Conservation (phyloP, 1,140 invertebrate species). For the Lasioglossum albipes region DNA sequence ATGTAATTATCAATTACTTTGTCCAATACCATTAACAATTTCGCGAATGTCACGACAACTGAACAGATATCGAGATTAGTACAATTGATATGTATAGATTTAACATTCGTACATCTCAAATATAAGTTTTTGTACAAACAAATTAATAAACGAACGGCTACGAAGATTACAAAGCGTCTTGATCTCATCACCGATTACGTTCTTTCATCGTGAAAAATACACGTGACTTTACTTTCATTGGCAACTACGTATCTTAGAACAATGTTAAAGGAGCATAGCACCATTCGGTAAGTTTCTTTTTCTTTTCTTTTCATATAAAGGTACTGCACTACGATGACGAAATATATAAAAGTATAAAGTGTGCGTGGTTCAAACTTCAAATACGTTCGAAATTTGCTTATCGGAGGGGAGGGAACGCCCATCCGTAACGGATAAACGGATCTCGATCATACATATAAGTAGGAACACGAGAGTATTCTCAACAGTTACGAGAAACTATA, state of each 20-base stretch:
- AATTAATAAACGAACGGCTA: background rate
- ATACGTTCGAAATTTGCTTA: background rate
- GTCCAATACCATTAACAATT: no score
- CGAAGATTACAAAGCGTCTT: background rate
- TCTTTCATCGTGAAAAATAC: constrained; percentile 9
- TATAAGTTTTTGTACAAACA: background rate
- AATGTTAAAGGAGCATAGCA: constrained; percentile 33
- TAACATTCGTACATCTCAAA: background rate
- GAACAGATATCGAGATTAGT: background rate
- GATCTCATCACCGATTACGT: background rate
- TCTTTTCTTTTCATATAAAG: constrained; percentile 6
- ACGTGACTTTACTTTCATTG: constrained; percentile 22
- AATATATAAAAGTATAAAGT: constrained; percentile 44
- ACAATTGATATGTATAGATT: background rate
- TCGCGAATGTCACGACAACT: background rate
- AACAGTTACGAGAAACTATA: constrained; percentile 34
- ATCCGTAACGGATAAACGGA: constrained; percentile 12
- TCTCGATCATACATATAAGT: constrained; percentile 10
- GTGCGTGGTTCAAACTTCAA: constrained; percentile 7
- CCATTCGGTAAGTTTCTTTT: constrained; percentile 29
- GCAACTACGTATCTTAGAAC: constrained; percentile 15
- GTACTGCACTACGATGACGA: constrained; percentile 11
- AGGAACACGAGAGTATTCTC: constrained; percentile 32
- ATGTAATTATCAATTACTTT: no score
- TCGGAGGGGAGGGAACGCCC: constrained; percentile 15